These are phyloP conservation scores for Tachyglossus aculeatus DNA, from an alignment of 2,797 vertebrate genomes.

Conservation along the genomic window DNA sequence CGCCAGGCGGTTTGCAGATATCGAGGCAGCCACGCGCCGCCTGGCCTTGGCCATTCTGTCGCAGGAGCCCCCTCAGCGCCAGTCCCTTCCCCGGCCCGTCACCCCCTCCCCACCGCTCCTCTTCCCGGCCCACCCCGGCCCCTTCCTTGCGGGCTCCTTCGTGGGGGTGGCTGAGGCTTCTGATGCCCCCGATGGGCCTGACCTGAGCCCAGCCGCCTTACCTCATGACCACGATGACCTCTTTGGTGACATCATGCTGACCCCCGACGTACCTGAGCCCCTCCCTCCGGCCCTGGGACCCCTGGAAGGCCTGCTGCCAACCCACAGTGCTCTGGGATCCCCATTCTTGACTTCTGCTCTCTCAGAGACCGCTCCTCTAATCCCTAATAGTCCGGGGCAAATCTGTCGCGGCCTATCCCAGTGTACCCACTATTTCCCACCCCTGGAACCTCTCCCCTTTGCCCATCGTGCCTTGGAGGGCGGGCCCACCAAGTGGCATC, in stretches of 20 bases:
- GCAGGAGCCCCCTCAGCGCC: slow-evolving; percentile 14
- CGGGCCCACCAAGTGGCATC: too few relatives aligned
- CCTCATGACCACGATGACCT: neutral
- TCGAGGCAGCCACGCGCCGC: slow-evolving; percentile 18
- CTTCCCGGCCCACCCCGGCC: neutral
- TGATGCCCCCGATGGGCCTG: neutral
- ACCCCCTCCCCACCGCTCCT: neutral
- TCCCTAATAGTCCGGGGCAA: too few relatives aligned
- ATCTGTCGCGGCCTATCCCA: too few relatives aligned
- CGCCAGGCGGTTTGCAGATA: slow-evolving; percentile 39
- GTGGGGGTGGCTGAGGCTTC: slow-evolving; percentile 37
- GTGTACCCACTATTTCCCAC: too few relatives aligned
- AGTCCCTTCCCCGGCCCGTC: rapidly evolving
- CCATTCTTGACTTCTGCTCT: too few relatives aligned
- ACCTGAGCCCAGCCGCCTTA: slow-evolving; percentile 1
- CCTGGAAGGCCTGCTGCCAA: too few relatives aligned
- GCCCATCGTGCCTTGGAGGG: too few relatives aligned
- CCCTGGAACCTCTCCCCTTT: too few relatives aligned
- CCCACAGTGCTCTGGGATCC: too few relatives aligned
- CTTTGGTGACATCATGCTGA: neutral
- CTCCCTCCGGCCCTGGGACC: neutral
- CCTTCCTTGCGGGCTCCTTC: neutral
- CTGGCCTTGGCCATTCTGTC: slow-evolving; percentile 35
- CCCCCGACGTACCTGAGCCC: slow-evolving; percentile 26
- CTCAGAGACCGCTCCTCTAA: too few relatives aligned